Evolutionary conservation across 2,888 invertebrate species (phyloP).

Genomic region (Stratiomys singularior): DNA sequence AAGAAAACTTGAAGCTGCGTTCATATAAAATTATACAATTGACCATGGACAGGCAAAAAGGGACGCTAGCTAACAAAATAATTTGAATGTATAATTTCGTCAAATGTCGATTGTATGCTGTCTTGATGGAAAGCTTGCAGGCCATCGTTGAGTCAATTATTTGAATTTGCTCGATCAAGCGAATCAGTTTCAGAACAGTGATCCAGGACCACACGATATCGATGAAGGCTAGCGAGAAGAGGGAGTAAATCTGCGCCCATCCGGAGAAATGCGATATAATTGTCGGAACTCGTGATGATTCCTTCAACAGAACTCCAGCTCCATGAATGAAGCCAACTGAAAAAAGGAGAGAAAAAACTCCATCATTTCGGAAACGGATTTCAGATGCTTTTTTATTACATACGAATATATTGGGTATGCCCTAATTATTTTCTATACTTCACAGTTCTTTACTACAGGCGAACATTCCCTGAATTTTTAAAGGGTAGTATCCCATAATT

Average conservation of each 20-base stretch:
- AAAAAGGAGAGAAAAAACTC: background rate
- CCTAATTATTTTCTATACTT: too few relatives aligned
- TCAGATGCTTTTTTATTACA: too few relatives aligned
- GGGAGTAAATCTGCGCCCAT: constrained; percentile 56
- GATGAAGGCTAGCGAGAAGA: constrained; percentile 54
- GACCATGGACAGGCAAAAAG: constrained; percentile 57
- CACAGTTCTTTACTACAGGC: too few relatives aligned
- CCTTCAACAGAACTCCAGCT: background rate
- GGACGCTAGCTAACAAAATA: constrained; percentile 52
- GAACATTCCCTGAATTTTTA: too few relatives aligned
- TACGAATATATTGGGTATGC: too few relatives aligned
- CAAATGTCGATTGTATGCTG: constrained; percentile 53
- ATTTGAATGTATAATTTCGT: constrained; percentile 54
- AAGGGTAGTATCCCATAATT: too few relatives aligned
- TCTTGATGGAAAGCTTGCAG: constrained; percentile 49
- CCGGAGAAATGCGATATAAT: constrained; percentile 55
- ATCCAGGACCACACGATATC: constrained; percentile 56
- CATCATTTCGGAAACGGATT: too few relatives aligned
- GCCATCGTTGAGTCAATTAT: constrained; percentile 55
- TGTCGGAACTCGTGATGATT: background rate
- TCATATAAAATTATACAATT: constrained; percentile 57
- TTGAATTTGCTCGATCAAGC: constrained; percentile 53
- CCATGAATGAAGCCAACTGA: constrained; percentile 36
- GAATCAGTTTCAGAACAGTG: constrained; percentile 52
- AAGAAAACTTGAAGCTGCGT: background rate